Percentiles rank a stretch among this genome's conserved stretches.
These are phyloP conservation scores for Mythimna impura DNA, from an alignment of 2,888 invertebrate species.

Conservation along the genomic window DNA sequence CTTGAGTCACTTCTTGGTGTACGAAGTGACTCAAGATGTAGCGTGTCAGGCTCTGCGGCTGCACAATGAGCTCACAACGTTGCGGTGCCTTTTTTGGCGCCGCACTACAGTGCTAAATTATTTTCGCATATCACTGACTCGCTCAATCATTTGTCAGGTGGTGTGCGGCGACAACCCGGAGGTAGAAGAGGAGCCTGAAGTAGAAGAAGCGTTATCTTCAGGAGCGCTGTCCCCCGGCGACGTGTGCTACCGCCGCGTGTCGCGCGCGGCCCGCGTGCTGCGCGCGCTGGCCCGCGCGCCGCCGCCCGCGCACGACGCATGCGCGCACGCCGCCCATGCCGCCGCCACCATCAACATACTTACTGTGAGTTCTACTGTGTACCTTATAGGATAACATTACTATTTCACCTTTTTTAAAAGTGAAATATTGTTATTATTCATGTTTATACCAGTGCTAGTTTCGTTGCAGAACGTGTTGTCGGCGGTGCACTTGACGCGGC, in stretches of 20 bases:
- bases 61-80: too few relatives aligned
- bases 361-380: slow-evolving; percentile 33
- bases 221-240: slow-evolving; percentile 81
- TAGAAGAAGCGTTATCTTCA: slow-evolving; percentile 71
- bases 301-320: slow-evolving; percentile 58
- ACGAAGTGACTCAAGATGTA: too few relatives aligned
- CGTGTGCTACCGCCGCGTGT: slow-evolving; percentile 83
- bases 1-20: too few relatives aligned
- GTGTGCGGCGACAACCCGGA: slow-evolving; percentile 67
- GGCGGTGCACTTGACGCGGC: slow-evolving; percentile 3
- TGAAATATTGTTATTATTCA: too few relatives aligned
- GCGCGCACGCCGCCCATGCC: slow-evolving; percentile 48
- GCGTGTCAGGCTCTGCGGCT: too few relatives aligned
- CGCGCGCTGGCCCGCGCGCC: slow-evolving; percentile 69
- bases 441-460: too few relatives aligned
- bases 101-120: not conserved
- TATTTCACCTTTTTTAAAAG: too few relatives aligned
- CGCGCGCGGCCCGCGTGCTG: slow-evolving; percentile 74
- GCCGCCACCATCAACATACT: slow-evolving; percentile 61
- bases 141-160: slow-evolving; percentile 63
- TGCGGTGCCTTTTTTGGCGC: not conserved
- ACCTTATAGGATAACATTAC: not conserved
- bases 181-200: slow-evolving; percentile 73
- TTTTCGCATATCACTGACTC: not conserved
- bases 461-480: not conserved